Conservation (phyloP, 37 sponge, comb jelly and placozoan species). For the Haliclona indistincta region DNA sequence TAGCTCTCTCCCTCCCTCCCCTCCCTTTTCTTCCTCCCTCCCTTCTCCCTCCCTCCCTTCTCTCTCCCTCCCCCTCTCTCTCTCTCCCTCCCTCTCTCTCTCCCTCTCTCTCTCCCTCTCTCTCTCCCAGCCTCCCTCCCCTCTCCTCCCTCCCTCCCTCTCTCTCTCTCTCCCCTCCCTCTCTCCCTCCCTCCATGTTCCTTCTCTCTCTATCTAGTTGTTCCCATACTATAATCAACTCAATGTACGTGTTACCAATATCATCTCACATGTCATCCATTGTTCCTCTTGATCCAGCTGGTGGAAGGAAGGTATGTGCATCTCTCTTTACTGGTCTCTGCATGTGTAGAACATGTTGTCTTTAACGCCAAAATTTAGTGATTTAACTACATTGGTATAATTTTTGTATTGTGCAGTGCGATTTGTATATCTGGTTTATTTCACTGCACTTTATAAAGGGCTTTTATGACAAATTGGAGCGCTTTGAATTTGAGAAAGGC, state of each 20-base stretch:
- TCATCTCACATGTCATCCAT: slow-evolving; percentile 63
- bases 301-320: no score
- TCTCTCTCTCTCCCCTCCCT: slow-evolving; percentile 25
- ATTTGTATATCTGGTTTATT: no score
- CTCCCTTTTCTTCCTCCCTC: slow-evolving; percentile 50
- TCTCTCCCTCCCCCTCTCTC: slow-evolving; percentile 61
- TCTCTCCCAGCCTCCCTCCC: no score
- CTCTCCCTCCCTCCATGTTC: no score
- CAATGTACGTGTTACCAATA: slow-evolving; percentile 86
- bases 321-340: no score
- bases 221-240: slow-evolving; percentile 72
- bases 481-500: no score
- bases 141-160: slow-evolving; percentile 72
- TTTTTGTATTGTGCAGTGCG: no score
- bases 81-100: slow-evolving; percentile 41
- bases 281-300: slow-evolving; percentile 16
- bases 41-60: slow-evolving; percentile 32
- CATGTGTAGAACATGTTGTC: no score
- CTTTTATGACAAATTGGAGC: no score
- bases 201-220: slow-evolving; percentile 86
- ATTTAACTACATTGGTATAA: no score
- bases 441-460: no score
- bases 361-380: no score
- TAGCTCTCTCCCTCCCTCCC: slow-evolving; percentile 39
- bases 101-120: slow-evolving; percentile 36